Base-by-base conservation (phyloP, 2,888 invertebrate genomes). In the Campoplex nolae region DNA sequence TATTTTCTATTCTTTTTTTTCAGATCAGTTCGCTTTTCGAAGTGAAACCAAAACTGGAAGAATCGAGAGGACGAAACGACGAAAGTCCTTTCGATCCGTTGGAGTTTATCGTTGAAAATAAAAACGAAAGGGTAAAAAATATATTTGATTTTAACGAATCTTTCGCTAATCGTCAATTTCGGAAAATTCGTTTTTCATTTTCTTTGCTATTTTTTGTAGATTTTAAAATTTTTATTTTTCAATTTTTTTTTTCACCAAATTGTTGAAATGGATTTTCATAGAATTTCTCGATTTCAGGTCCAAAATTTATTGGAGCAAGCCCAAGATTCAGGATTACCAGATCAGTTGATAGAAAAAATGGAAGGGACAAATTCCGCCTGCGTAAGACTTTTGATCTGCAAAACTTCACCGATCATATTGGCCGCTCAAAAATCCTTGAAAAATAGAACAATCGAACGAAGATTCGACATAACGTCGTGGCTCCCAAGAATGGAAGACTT, bases 331-430 rank as follows among this genome's bases (percentile, higher is more conserved):
- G 95, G 96, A 48, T 94, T 97, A 67, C 95, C 97, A 0, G 95
- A 96, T 42, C 94, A 95, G 38, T 94, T 97, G 51, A 96, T 97
- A 75, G 95, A 96, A 13, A 94, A 96, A 88, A 95, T 97, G 74
- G 94, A 95, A 6, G 95, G 95, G 23, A 95, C 96, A 85, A 96
- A 97, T 89, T 96, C 96, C 0, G 96, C 96, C 76, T 98, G 97
- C 90, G 95, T 97, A 3, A 96, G 96, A 91, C 94, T 97, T 48
- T 94, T 98, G 51, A 95, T 98, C 86, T 98, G 98, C 93, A 98
- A 98, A 95, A 96, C 96, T 88, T 96, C 97, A 0, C 98, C 98
- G 0, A 96, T 97, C 86, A 96, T 98, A 86, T 95, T 96, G 95
- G 96, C 96, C 89, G 97, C 97, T 96, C 98, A 98, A 92, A 95